A percentile compares a stretch with the other conserved stretches of the same genome.
Evolutionary conservation across 53 echinoderm and acorn worm species (phyloP).

Genomic region (Actinopyga echinites): DNA sequence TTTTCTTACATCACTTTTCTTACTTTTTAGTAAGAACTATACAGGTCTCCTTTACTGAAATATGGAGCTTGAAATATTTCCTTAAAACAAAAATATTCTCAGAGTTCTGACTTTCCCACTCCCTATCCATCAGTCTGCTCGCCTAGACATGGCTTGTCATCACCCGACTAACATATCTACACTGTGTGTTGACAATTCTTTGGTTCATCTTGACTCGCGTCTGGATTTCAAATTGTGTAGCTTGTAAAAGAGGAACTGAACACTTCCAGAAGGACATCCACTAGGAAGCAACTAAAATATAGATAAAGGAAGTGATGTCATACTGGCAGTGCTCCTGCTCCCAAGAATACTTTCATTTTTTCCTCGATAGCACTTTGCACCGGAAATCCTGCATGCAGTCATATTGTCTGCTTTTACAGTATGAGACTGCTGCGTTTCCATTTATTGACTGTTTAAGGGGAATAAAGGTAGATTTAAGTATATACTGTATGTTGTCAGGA

Average conservation of each 20-base stretch:
- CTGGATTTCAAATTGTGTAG: slow-evolving; percentile 23
- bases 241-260: slow-evolving; percentile 19
- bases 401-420: neutral
- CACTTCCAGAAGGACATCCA: slow-evolving; percentile 37
- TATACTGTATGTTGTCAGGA: no score
- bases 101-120: no score
- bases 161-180: neutral
- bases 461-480: no score
- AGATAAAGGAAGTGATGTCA: slow-evolving; percentile 37
- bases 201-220: slow-evolving; percentile 11
- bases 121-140: no score
- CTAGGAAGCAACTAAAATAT: slow-evolving; percentile 32
- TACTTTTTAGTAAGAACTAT: no score
- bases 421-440: no score
- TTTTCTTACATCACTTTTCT: no score
- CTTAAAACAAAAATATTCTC: no score
- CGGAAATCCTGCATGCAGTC: slow-evolving; percentile 1
- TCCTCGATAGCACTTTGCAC: neutral
- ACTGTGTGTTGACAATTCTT: neutral
- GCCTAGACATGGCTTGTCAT: no score
- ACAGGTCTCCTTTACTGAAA: no score
- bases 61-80: no score
- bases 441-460: no score
- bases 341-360: slow-evolving; percentile 33
- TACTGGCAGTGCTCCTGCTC: slow-evolving; percentile 8